phyloP scores from a whole-genome alignment of 2,888 invertebrate species.

The Drosophila trichaetosa region DNA sequence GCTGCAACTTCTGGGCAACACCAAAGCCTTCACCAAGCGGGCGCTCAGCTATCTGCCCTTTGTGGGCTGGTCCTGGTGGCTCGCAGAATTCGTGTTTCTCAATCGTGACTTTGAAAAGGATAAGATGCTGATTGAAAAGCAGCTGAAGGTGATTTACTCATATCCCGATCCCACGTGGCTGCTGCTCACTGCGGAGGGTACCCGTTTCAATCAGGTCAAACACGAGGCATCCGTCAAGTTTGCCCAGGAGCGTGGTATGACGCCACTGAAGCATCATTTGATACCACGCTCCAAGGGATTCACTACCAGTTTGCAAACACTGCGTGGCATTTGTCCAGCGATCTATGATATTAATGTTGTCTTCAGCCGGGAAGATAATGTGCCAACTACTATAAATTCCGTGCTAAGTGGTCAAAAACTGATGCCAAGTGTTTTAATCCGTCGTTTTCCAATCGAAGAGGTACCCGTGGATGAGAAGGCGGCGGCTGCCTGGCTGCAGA shows the following conservation, averaged over 20 bases:
- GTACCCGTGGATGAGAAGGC: conserved; percentile 90
- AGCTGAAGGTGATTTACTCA: conserved; percentile 92
- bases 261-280: conserved; percentile 94
- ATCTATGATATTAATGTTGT: conserved; percentile 93
- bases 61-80: conserved; percentile 98
- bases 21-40: conserved; percentile 97
- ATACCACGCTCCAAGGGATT: conserved; percentile 98
- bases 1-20: conserved; percentile 93
- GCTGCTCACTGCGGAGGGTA: conserved; percentile 96
- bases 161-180: conserved; percentile 96
- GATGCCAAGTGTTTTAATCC: conserved; percentile 90
- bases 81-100: conserved; percentile 96
- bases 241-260: conserved; percentile 93
- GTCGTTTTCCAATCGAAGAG: conserved; percentile 91
- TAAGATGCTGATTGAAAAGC: conserved; percentile 91
- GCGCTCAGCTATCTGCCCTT: conserved; percentile 95
- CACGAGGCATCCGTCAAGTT: conserved; percentile 94
- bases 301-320: conserved; percentile 91
- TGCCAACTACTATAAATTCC: conserved; percentile 87
- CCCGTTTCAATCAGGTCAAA: conserved; percentile 94
- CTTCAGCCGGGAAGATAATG: conserved; percentile 88
- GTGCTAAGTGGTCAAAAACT: conserved; percentile 90
- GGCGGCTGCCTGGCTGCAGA: conserved; percentile 92
- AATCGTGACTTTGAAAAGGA: conserved; percentile 97
- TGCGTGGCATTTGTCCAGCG: conserved; percentile 92